Conservation (phyloP, 2,888 invertebrate species). For the Acrocyrtus sp. region DNA sequence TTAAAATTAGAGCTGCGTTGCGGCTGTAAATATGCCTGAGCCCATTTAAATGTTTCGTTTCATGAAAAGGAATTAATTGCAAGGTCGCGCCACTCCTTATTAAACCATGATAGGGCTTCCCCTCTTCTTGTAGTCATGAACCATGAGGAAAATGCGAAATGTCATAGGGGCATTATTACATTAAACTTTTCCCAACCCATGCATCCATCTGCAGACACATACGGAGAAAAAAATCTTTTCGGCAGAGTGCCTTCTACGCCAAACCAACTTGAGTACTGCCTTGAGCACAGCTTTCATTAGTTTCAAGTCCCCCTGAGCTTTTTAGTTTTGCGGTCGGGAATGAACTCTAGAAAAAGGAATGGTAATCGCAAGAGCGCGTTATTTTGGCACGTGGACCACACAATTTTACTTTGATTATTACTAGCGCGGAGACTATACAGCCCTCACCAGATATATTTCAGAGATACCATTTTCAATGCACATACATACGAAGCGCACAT, state of each 20-base stretch:
- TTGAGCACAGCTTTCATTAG: not conserved
- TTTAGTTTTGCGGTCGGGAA: slow-evolving; percentile 26
- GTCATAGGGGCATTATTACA: not conserved
- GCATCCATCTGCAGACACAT: not conserved
- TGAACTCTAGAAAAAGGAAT: not conserved
- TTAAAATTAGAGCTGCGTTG: not conserved
- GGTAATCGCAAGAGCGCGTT: not conserved
- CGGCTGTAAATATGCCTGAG: not conserved
- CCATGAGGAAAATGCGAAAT: not conserved
- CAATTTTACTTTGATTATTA: not conserved
- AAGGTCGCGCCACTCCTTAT: not conserved
- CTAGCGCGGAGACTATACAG: not conserved
- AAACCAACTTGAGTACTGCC: not conserved
- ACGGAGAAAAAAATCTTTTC: too few relatives aligned
- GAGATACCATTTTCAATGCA: not conserved
- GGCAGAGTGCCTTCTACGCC: not conserved
- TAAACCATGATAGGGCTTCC: not conserved
- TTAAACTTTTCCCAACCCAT: not conserved
- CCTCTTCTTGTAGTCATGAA: not conserved
- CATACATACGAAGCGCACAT: not conserved
- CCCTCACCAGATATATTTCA: slow-evolving; percentile 1
- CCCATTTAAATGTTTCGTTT: not conserved
- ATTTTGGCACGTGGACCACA: slow-evolving; percentile 15
- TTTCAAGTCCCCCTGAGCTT: slow-evolving; percentile 4
- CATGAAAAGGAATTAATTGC: not conserved